Conservation (phyloP, 2,113 vertebrate species). For the Rhinopithecus roxellana region DNA sequence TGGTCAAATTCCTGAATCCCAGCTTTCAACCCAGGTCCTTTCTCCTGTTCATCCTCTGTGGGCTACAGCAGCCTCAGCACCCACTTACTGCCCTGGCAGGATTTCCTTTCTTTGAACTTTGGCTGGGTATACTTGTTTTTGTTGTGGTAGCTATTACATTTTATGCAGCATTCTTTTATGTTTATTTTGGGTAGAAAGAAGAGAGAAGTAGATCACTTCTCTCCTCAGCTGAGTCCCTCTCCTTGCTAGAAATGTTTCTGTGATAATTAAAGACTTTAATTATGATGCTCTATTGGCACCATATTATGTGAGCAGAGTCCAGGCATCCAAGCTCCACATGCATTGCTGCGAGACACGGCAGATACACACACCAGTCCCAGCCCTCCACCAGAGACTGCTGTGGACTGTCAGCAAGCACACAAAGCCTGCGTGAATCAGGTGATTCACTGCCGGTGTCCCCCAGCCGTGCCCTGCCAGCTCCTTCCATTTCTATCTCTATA, state of each 20-base stretch:
- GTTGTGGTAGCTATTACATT: background rate
- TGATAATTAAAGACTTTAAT: background rate
- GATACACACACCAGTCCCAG: rapidly evolving
- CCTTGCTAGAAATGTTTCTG: background rate
- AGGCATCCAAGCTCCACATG: too few species aligned
- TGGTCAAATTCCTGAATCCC: background rate
- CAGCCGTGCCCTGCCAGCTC: background rate
- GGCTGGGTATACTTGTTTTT: background rate
- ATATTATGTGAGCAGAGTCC: background rate
- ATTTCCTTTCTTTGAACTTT: background rate
- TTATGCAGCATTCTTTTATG: background rate
- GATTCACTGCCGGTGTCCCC: background rate
- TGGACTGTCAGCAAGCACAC: rapidly evolving
- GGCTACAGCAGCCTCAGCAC: background rate
- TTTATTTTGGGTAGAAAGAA: background rate
- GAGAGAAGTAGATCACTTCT: background rate
- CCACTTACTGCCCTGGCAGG: background rate
- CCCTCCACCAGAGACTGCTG: rapidly evolving
- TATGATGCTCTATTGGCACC: background rate
- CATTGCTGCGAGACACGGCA: rapidly evolving
- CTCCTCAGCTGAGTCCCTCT: background rate
- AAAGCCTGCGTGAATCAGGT: background rate
- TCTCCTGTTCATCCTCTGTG: background rate
- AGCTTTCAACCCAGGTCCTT: background rate
- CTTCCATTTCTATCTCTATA: background rate